Conservation (phyloP, 2,113 vertebrate genomes). For the Pycnonotus jocosus region DNA sequence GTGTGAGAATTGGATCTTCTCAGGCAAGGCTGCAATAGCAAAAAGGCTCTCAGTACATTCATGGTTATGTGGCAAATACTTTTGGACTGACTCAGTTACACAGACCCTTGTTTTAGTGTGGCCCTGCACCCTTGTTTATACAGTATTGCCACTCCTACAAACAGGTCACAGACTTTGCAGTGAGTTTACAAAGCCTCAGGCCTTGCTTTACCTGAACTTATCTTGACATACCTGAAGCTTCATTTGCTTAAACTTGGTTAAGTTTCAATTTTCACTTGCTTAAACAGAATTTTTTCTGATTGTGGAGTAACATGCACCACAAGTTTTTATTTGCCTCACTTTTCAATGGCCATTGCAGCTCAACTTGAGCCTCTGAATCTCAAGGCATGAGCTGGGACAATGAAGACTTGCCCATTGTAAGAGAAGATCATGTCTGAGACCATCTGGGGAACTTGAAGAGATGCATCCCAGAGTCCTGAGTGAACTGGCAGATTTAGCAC, state of each 20-base stretch:
- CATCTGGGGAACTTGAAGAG: background rate
- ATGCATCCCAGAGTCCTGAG: background rate
- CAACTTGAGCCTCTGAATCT: background rate
- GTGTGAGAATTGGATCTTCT: background rate
- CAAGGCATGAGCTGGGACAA: background rate
- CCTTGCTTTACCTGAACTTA: background rate
- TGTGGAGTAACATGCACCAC: rapidly evolving
- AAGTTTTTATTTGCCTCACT: background rate
- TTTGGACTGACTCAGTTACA: background rate
- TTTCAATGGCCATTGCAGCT: background rate
- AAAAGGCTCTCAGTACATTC: background rate
- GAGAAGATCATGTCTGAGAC: background rate
- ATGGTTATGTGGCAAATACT: background rate
- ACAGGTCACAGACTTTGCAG: background rate
- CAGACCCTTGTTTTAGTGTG: background rate
- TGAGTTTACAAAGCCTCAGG: background rate
- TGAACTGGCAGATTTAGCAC: background rate
- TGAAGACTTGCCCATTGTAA: rapidly evolving
- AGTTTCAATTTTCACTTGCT: background rate
- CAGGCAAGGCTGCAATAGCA: background rate
- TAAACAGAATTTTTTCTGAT: background rate
- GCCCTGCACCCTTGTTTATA: background rate
- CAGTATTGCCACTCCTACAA: background rate
- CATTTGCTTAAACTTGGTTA: background rate
- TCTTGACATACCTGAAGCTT: background rate